phyloP scores from a whole-genome alignment of 1,140 invertebrate species.

The Planococcus citri region DNA sequence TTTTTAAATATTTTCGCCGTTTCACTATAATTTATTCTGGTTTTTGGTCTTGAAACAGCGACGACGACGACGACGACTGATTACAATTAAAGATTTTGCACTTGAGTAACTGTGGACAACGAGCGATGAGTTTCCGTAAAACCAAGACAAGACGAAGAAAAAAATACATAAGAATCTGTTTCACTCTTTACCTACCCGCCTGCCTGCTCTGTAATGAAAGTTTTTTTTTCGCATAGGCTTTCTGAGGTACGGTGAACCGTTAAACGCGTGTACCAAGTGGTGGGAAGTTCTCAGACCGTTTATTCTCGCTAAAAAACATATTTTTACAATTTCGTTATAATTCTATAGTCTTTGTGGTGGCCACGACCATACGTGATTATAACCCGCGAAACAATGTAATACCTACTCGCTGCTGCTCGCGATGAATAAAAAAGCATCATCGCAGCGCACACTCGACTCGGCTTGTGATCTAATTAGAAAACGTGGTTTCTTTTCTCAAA shows the following conservation, averaged over 20 bases:
- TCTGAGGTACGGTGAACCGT: conserved; percentile 1
- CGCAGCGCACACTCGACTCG: too few species aligned
- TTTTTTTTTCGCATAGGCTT: conserved; percentile 5
- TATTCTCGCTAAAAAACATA: conserved; percentile 7
- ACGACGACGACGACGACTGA: background rate
- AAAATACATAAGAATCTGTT: background rate
- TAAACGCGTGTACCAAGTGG: background rate
- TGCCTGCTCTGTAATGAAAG: background rate
- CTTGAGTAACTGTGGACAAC: background rate
- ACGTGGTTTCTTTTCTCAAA: too few species aligned
- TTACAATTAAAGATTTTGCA: background rate
- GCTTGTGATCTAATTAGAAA: too few species aligned
- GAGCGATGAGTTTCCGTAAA: conserved; percentile 1
- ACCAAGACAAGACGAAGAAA: too few species aligned
- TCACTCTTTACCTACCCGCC: background rate
- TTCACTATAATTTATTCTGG: conserved; percentile 4
- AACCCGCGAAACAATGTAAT: background rate
- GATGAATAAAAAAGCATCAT: background rate
- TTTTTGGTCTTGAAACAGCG: background rate
- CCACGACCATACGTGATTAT: background rate
- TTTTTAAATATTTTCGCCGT: conserved; percentile 4
- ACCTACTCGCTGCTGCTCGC: too few species aligned
- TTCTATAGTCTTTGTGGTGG: background rate
- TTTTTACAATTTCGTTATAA: conserved; percentile 8
- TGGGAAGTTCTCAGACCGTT: background rate